phyloP scores from a whole-genome alignment of 2,797 vertebrate genomes.

The Nannoperca obscura region DNA sequence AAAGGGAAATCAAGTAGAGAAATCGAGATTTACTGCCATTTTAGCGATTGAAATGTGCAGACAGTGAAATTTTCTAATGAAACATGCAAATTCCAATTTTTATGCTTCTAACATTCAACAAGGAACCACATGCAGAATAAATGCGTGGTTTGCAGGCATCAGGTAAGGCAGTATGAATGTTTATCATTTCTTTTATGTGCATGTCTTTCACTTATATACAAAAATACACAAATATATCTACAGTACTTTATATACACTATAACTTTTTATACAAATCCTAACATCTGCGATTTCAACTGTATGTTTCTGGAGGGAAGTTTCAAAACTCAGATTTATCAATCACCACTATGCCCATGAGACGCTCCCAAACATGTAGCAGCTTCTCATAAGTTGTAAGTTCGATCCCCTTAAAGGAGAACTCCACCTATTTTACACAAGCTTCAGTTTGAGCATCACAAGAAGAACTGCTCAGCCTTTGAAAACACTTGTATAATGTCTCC shows the following conservation, averaged over 20 bases:
- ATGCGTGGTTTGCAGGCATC: conserved; percentile 4
- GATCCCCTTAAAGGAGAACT: not conserved
- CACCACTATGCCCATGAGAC: not conserved
- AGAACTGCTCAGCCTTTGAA: not conserved
- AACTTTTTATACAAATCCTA: not conserved
- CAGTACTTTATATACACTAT: not conserved
- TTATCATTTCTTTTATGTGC: not conserved
- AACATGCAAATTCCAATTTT: conserved; percentile 22
- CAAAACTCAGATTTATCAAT: not conserved
- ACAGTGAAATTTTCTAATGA: conserved; percentile 20
- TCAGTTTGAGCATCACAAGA: not conserved
- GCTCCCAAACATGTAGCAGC: not conserved
- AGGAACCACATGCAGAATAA: not conserved
- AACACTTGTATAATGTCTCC: not conserved
- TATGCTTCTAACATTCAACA: conserved; percentile 18
- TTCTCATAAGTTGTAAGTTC: not conserved
- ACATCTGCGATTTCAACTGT: not conserved
- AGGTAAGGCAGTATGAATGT: not conserved
- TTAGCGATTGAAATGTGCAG: conserved; percentile 25
- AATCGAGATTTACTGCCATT: conserved; percentile 55
- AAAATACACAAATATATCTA: not conserved
- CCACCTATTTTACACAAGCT: not conserved
- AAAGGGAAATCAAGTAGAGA: conserved; percentile 30
- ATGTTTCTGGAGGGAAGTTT: not conserved
- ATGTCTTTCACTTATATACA: not conserved